Base-by-base conservation (phyloP, 2,113 vertebrate genomes). In the Ardeotis arabs region DNA sequence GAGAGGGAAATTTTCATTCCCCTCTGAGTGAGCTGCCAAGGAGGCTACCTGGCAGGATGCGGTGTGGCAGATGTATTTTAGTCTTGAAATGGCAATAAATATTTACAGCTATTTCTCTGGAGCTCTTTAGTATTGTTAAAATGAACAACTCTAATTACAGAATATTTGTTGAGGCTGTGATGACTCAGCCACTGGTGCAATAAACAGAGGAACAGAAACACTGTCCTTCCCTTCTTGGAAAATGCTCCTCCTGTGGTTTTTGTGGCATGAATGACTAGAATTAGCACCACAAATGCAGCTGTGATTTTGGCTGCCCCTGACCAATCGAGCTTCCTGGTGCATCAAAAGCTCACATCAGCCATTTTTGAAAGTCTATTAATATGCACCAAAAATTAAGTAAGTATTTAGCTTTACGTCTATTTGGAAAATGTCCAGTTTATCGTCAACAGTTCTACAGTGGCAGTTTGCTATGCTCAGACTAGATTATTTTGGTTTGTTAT, bases 121-220 rank as follows among this genome's bases (percentile, higher is more conserved):
- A 85, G 20, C 85, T 69, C 74, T 94, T 94, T 17, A 53, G 78
- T 70, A 94, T 90, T 95, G 81, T 94, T 92, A 85, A 88, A 87
- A 79, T 56, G 73, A 96, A 66, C 29, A 62, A 62, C 87, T 72
- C 70, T 95, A 89, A 93, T 96, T 91, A 78, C 6, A 10, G 82
- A 86, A 31, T 91, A 39, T 91, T 87, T 89, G 68, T 84, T 92
- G 93, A 95, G 73, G 52, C 76, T n/a, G 9, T 68, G 75, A 44
- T 94, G 86, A 92, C 64, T 95, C 85, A 76, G 86, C 20, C 10
- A 3, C 55, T 52, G 58, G 83, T 79, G 41, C 53, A 41, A 18
- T 14, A 44, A 79, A 37, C 4, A 85, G 64, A 87, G 49, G 53
- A 84, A 23, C 23, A 84, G 83, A 82, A 55, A 29, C 2, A 1